Base-by-base conservation (phyloP, 2,888 invertebrate genomes). In the Merodon equestris region DNA sequence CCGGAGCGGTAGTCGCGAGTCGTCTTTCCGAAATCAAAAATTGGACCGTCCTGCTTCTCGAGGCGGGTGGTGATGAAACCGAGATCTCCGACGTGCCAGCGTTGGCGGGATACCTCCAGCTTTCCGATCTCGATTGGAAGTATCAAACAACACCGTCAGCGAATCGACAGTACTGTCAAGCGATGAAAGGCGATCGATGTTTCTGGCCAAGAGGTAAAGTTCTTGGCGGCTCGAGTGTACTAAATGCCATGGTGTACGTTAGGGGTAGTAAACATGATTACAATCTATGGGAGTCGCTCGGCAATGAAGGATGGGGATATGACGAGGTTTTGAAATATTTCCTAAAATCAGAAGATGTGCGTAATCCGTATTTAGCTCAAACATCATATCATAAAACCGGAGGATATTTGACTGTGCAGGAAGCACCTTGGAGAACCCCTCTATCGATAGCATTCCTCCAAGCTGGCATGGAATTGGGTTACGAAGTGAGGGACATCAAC, bases 161-260 rank as follows among this genome's bases (percentile, higher is more conserved):
- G 38, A 92, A 93, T 82, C 93, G 94, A 51, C 92, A 93, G n/a
- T 96, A 95, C 88, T 96, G 96, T 85, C 91, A 95, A 77, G 96
- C 95, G 7, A 96, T 96, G 96, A 92, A 93, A 82, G 95, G 94
- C 0, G 95, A 95, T 87, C 91, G 95, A 76, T 96, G 96, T 88
- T 95, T 95, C 89, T 96, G 96, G 96, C 96, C 96, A 1, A 91
- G 98, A 81, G 98, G 98, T 58, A 97, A 96, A 88, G 96, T 95
- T 14, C 91, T 97, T 17, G 97, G 97, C 18, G 97, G 97, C 12
- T 93, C 94, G 66, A 95, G 95, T 84, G 95, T 96, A 1, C 91
- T 97, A 0, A 97, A 97, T 87, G 95, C 95, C 12, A 97, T 97
- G 97, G 92, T 97, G 38, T 97, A 97, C 89, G 93, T 96, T 10